Conservation (phyloP, 1,140 invertebrate species). For the Drosophila athabasca region DNA sequence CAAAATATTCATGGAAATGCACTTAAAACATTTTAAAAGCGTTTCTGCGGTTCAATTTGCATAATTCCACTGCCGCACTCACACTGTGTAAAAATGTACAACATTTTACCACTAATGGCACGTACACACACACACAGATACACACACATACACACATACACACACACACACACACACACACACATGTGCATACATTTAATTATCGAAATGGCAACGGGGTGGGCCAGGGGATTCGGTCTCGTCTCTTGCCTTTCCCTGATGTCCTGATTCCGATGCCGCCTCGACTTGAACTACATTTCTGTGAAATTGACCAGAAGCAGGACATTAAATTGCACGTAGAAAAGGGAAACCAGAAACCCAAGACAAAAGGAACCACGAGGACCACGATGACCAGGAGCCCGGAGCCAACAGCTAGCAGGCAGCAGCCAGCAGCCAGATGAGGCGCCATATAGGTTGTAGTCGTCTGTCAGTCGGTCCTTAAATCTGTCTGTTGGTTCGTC, state of each 20-base stretch:
- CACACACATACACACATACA: constrained; percentile 2
- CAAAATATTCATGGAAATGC: constrained; percentile 81
- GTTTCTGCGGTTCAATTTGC: constrained; percentile 81
- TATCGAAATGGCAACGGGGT: constrained; percentile 69
- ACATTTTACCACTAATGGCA: constrained; percentile 80
- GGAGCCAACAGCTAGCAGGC: too few relatives aligned
- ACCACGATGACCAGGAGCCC: too few relatives aligned
- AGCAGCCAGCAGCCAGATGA: constrained; percentile 1
- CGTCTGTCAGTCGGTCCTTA: background rate
- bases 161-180: constrained; percentile 17
- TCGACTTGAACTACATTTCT: constrained; percentile 63
- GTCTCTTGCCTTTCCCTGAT: background rate
- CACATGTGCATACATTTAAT: constrained; percentile 71
- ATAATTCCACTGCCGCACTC: constrained; percentile 69
- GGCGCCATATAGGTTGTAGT: constrained; percentile 14
- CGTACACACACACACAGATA: constrained; percentile 29
- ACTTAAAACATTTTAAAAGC: constrained; percentile 82
- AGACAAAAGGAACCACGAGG: too few relatives aligned
- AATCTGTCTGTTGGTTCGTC: background rate
- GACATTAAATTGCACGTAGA: constrained; percentile 50
- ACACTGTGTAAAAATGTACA: constrained; percentile 80
- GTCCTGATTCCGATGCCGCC: constrained; percentile 10
- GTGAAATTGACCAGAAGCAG: constrained; percentile 63
- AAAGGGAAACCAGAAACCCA: too few relatives aligned
- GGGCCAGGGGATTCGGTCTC: constrained; percentile 9